Evolutionary conservation across 1,140 invertebrate species (phyloP).

Genomic region (Polypedilum pembai): DNA sequence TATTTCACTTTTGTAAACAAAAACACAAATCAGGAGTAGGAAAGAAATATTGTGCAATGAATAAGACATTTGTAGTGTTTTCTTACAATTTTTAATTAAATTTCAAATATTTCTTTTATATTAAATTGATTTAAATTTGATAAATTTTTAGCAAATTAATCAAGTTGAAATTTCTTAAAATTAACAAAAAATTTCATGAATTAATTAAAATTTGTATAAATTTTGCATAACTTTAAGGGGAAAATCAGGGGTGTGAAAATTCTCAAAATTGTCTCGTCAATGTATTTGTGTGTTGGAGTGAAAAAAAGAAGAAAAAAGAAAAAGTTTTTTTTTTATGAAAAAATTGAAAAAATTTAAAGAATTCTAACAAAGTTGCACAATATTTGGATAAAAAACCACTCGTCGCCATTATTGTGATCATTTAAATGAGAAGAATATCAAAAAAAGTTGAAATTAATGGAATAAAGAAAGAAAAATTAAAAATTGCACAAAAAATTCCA

Average conservation of each 20-base stretch:
- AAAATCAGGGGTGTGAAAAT: too few species aligned
- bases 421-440: neutral
- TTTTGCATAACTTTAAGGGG: too few species aligned
- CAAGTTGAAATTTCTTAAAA: too few species aligned
- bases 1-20: neutral
- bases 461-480: neutral
- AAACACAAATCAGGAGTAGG: neutral
- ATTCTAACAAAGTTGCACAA: neutral
- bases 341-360: neutral
- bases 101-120: too few species aligned
- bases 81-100: too few species aligned
- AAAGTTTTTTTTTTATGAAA: constrained; percentile 1
- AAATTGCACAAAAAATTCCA: constrained; percentile 3
- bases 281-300: neutral
- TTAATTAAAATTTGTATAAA: too few species aligned
- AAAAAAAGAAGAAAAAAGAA: neutral
- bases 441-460: neutral
- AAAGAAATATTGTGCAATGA: neutral
- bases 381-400: neutral
- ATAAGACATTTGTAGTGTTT: neutral
- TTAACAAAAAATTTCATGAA: too few species aligned
- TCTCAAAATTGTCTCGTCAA: neutral
- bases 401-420: neutral
- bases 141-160: too few species aligned
- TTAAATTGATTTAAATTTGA: too few species aligned